These are phyloP conservation scores for Anarrhichthys ocellatus DNA, from an alignment of 2,113 vertebrate genomes.

Conservation along the genomic window DNA sequence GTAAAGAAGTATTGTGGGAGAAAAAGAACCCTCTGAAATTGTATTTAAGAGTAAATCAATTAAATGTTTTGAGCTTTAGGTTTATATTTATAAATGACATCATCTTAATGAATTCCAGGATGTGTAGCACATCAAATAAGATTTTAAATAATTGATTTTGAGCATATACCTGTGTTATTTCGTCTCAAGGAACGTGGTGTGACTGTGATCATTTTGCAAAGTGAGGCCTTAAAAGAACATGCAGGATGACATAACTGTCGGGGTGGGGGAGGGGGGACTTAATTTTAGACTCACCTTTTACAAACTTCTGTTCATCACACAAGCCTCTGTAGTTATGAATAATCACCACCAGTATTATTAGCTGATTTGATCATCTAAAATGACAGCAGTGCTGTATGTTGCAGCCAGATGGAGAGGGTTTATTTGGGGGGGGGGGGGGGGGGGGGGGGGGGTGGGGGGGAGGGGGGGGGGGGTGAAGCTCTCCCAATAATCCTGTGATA, in stretches of 20 bases:
- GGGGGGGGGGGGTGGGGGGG: neutral
- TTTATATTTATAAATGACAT: neutral
- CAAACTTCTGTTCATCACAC: constrained; percentile 53
- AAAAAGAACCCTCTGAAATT: neutral
- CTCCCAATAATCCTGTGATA: constrained; percentile 10
- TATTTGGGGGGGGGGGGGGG: neutral
- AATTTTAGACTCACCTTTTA: constrained; percentile 62
- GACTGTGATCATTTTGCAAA: constrained; percentile 31
- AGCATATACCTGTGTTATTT: constrained; percentile 10
- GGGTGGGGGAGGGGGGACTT: constrained; percentile 4
- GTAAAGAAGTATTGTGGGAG: neutral
- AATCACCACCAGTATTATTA: constrained; percentile 23
- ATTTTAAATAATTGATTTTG: neutral
- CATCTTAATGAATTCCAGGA: neutral
- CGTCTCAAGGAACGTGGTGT: neutral
- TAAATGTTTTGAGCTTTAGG: neutral
- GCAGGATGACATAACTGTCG: constrained; percentile 37
- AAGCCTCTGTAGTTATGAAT: constrained; percentile 44
- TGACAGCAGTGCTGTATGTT: constrained; percentile 5
- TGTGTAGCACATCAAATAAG: neutral
- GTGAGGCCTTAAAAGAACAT: constrained; percentile 27
- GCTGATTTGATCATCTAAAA: constrained; percentile 6
- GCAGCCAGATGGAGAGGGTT: constrained; percentile 15
- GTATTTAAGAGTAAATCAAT: neutral
- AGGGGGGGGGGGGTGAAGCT: neutral